A percentile compares a stretch with the other conserved stretches of the same genome.
Conservation (phyloP, 2,888 invertebrate genomes). For the Penaeus monodon region DNA sequence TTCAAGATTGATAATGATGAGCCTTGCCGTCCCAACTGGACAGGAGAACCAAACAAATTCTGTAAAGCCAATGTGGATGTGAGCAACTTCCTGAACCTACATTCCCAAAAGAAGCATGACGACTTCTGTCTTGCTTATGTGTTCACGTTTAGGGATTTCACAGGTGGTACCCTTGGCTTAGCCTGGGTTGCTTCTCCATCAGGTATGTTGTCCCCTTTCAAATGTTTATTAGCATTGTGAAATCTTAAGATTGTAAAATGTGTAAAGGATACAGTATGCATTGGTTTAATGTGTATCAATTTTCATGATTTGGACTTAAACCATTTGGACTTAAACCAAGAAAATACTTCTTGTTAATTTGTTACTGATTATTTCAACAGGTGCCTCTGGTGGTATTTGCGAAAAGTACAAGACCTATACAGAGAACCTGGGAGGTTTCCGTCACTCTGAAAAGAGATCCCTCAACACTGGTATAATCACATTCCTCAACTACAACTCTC, state of each 20-base stretch:
- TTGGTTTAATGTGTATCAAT: too few species aligned
- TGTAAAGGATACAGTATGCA: too few species aligned
- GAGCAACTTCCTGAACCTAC: conserved; percentile 97
- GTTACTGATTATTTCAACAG: conserved; percentile 70
- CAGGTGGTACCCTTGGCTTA: conserved; percentile 94
- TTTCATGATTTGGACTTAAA: too few species aligned
- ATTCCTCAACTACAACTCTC: conserved; percentile 97
- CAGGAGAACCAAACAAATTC: conserved; percentile 86
- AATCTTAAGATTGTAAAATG: not conserved
- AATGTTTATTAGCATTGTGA: not conserved
- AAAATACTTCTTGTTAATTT: too few species aligned
- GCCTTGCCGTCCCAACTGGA: conserved; percentile 78
- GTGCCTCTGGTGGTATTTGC: conserved; percentile 98
- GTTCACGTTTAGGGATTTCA: conserved; percentile 92
- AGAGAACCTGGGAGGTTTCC: conserved; percentile 93
- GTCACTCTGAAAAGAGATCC: conserved; percentile 92
- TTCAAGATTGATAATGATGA: conserved; percentile 90
- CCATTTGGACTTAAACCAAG: too few species aligned
- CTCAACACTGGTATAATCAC: conserved; percentile 99
- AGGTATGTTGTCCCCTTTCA: conserved; percentile 68
- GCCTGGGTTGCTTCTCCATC: conserved; percentile 99
- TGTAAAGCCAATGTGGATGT: conserved; percentile 98
- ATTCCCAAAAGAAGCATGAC: conserved; percentile 96
- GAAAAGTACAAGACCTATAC: conserved; percentile 97
- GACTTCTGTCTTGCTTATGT: conserved; percentile 99